Conservation (phyloP, 30 jellyfish, hydroid and myxozoan genomes). For the Rhopilema esculentum region DNA sequence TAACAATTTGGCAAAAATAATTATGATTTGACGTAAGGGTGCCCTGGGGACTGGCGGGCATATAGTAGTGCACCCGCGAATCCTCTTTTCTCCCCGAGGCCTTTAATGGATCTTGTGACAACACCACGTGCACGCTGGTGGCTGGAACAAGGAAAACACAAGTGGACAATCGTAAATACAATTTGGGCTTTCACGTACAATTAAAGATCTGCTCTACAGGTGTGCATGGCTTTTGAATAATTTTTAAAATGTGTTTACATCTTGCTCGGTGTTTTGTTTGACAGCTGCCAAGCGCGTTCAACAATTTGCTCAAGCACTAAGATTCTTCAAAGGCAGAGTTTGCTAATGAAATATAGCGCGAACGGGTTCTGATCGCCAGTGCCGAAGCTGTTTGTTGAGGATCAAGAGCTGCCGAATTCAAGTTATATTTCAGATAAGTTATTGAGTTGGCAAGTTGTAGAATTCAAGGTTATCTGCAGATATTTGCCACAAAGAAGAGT, state of each 20-base stretch:
- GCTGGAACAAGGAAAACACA: constrained; percentile 1
- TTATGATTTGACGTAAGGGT: background rate
- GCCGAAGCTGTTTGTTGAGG: background rate
- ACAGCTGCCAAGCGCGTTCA: constrained; percentile 67
- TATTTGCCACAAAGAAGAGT: no score
- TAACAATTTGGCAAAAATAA: background rate
- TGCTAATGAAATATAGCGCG: constrained; percentile 2
- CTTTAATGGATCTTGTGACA: background rate
- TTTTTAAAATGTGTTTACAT: constrained; percentile 57
- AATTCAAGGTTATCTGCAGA: no score
- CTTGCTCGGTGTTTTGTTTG: constrained; percentile 54
- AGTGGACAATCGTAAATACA: constrained; percentile 55
- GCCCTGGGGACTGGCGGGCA: background rate
- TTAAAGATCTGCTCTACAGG: constrained; percentile 39
- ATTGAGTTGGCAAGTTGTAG: background rate
- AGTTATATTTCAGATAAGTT: background rate
- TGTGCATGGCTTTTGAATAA: constrained; percentile 51
- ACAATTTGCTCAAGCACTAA: constrained; percentile 21
- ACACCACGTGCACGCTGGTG: background rate
- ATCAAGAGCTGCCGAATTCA: background rate
- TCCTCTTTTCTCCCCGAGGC: background rate
- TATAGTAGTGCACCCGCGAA: background rate
- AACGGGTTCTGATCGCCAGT: background rate
- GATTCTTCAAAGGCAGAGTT: background rate
- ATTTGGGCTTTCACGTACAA: constrained; percentile 43